Evolutionary conservation across 2,888 invertebrate genomes (phyloP), one percentile per base, ranked within the genome.

Genomic region (Mystacides longicornis): DNA sequence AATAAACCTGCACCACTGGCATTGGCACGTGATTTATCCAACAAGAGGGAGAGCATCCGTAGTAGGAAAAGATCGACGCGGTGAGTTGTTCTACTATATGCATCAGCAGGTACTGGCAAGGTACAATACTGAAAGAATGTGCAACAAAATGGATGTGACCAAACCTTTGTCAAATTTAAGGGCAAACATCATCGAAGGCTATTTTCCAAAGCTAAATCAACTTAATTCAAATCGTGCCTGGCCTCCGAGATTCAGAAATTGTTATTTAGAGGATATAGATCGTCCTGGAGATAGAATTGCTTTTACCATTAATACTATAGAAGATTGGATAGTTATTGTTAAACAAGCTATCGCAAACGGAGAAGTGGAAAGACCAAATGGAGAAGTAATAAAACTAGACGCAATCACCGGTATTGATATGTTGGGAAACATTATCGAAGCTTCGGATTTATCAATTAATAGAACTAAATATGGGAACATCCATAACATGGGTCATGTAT

Each of bases 11-110:
- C 92, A 92, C 69, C 91, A 93, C 68, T 93, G 91, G 91, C 91
- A 92, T 67, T 92, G 91, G 91, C 92, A 93, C 69, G 77, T 92
- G 62, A 89, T 92, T 2, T 92, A 90, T 69, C 91, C 91, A 0
- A 83, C 85, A 63, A 81, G 84, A 0, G 73, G 79, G 62, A 70
- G 74, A 18, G 69, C 69, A 45, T 62, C 63, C 31, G 77, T 79
- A 52, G 81, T 82, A 9, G 67, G 70, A 50, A 81, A 82, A 63
- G 80, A 84, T 65, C 72, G 83, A 57, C 73, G 83, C 46, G 83
- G 84, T 16, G 83, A 83, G 68, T 68, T 84, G 1, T 84, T 84
- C 67, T 84, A 79, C 64, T 83, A 82, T 67, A 83, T 83, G 82
- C 85, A 85, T 63, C 75, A 81, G 60, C 82, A 82, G 65, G 73